Evolutionary conservation across 2,888 invertebrate species (phyloP), one percentile per base, ranked within the genome.

Genomic region (Plebejus melissa): DNA sequence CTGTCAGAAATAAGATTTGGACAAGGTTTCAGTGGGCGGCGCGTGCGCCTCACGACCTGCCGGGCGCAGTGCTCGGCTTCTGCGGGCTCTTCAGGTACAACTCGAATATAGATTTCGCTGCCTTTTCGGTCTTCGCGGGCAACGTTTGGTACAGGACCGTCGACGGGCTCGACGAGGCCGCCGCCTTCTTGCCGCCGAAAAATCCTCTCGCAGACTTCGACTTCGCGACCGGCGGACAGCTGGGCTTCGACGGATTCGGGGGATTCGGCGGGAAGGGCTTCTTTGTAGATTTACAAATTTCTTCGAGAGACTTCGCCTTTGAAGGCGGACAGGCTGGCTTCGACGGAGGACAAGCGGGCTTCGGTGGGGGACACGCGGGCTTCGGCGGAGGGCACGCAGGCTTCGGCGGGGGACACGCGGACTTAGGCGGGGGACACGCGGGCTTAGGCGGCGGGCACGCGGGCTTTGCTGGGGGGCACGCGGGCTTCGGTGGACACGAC

Each of bases 261-360:
- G 65, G 65, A 36, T 5, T 13, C 16, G 65, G 58, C 58, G 58
- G 58, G n/a, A 58, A n/a, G 2, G 58, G 65, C 32, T 65, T 65
- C 32, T 65, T 65, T 65, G 16, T 36, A 4, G 65, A 36, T 65
- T 65, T 65, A 32, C 65, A 65, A 65, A 65, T 65, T 32, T 65
- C 65, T 1, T 13, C 2, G 13, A 65, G 32, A 32, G 65, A 65
- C 13, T 65, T 65, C 9, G 65, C 65, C 4, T 65, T 65, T 13
- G 65, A 22, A 13, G 65, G 11, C 13, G 65, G 32, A 2, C 65
- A 65, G 4, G 32, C 13, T 3, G 22, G 11, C 11, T 60, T 60
- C 60, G 28, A 2, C 9, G 60, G 9, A 5, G 60, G 28, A 11
- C 60, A 60, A 1, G 9, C 22, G 28, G 60, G 28, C 28, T 65